These are phyloP conservation scores for Sciurus vulgaris DNA, from an alignment of 2,797 vertebrate genomes.

Conservation along the genomic window DNA sequence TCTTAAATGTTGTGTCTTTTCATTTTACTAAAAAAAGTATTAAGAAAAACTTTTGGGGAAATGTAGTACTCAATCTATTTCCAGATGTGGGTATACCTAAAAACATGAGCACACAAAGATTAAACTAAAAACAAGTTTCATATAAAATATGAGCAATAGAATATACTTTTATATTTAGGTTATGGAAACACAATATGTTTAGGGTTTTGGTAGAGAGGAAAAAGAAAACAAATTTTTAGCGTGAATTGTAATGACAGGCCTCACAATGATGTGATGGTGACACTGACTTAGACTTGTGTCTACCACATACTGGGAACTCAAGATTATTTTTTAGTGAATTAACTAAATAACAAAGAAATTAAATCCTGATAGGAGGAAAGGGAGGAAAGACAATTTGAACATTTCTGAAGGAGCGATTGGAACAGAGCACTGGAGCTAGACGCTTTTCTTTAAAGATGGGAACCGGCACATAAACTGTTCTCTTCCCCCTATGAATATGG, in stretches of 20 bases:
- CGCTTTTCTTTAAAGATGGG: background rate
- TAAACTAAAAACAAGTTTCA: background rate
- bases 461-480: background rate
- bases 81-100: background rate
- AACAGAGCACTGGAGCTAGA: background rate
- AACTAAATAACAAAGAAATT: background rate
- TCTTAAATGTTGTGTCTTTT: background rate
- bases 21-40: background rate
- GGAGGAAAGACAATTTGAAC: background rate
- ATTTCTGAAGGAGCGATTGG: background rate
- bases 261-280: background rate
- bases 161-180: background rate
- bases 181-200: background rate
- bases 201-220: background rate
- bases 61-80: background rate
- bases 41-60: background rate
- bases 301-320: background rate
- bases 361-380: background rate
- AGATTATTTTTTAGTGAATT: background rate
- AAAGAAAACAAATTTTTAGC: background rate
- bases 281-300: background rate
- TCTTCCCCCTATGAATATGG: background rate
- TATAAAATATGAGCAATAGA: background rate
- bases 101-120: rapidly evolving
- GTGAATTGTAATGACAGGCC: background rate